phyloP scores from a whole-genome alignment of 2,888 invertebrate genomes.

The Clanis bilineata region DNA sequence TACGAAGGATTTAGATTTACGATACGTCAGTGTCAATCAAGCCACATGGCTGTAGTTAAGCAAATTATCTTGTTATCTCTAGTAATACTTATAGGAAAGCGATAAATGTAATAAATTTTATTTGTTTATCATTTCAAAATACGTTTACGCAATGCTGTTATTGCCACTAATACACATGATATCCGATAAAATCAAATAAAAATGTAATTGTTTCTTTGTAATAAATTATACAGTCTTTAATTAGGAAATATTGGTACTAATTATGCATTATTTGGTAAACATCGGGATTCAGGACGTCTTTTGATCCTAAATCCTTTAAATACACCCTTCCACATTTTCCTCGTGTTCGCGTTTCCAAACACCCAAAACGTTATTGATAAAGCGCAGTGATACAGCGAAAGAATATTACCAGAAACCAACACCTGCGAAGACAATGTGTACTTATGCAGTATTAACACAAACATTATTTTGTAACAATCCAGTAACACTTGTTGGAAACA shows the following conservation, averaged over 20 bases:
- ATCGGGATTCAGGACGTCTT: not conserved
- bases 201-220: no score
- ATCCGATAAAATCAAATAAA: no score
- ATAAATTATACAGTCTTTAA: no score
- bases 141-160: no score
- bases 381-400: conserved; percentile 60
- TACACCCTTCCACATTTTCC: conserved; percentile 50
- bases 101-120: no score
- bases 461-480: conserved; percentile 55
- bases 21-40: no score
- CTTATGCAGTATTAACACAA: conserved; percentile 29
- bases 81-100: no score
- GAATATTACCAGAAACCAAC: conserved; percentile 39
- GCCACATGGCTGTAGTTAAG: no score
- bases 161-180: no score
- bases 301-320: not conserved
- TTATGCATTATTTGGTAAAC: not conserved
- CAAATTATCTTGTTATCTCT: no score
- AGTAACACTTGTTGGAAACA: conserved; percentile 60
- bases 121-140: no score
- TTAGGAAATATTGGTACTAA: not conserved
- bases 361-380: conserved; percentile 67
- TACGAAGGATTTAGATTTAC: no score
- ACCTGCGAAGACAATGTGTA: conserved; percentile 24
- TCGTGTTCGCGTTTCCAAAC: conserved; percentile 62